Conservation (phyloP, 2,797 vertebrate genomes). For the Dromococcyx pavoninus region DNA sequence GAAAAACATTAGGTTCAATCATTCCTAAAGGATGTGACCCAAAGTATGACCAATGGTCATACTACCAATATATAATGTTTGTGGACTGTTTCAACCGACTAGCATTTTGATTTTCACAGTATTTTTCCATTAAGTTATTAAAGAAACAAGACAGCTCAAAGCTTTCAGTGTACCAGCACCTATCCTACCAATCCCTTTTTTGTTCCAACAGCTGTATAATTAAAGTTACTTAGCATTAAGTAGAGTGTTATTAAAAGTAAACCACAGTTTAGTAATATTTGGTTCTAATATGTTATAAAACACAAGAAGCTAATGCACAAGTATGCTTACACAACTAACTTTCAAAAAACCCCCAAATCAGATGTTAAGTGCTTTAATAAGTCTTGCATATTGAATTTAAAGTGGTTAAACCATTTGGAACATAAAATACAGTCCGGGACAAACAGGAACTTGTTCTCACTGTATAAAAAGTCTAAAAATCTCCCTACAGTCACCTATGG, state of each 20-base stretch:
- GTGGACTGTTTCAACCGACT: background rate
- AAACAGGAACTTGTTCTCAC: background rate
- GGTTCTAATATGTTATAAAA: background rate
- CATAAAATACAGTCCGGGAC: background rate
- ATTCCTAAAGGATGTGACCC: background rate
- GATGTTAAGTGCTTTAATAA: background rate
- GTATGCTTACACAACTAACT: background rate
- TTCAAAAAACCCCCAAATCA: accelerated
- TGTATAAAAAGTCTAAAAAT: background rate
- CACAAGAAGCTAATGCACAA: background rate
- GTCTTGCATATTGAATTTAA: background rate
- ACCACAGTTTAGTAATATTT: background rate
- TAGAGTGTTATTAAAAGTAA: background rate
- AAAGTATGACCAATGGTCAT: background rate
- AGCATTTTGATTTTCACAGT: background rate
- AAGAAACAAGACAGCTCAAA: background rate
- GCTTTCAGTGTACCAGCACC: background rate
- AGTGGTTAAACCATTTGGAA: background rate
- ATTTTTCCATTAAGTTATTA: background rate
- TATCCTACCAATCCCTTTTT: accelerated
- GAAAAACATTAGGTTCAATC: background rate
- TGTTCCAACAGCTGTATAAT: background rate
- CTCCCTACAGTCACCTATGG: background rate
- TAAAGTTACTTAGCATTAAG: background rate
- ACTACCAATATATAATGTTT: background rate